These are phyloP conservation scores for Petromus typicus DNA, from an alignment of 2,113 vertebrate species.

Conservation along the genomic window DNA sequence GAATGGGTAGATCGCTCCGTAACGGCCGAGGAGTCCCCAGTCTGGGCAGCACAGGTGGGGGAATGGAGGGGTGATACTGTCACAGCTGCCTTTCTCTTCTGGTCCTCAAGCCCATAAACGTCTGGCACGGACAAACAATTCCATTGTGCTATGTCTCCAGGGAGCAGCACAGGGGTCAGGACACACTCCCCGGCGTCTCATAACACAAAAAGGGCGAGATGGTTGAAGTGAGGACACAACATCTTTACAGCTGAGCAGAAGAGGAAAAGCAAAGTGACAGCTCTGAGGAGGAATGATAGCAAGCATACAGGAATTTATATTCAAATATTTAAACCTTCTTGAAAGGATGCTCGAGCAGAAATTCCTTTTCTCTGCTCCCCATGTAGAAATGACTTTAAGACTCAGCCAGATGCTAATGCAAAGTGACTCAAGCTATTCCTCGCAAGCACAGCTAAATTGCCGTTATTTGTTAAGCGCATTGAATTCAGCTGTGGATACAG, in stretches of 20 bases:
- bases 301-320: conserved; percentile 90
- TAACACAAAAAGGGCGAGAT: not conserved
- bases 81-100: conserved; percentile 59
- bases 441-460: conserved; percentile 95
- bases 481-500: conserved; percentile 93
- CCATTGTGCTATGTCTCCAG: conserved; percentile 68
- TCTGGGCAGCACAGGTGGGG: conserved; percentile 76
- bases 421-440: conserved; percentile 96
- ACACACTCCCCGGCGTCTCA: conserved; percentile 4
- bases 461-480: conserved; percentile 98
- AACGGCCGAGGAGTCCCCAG: too few relatives aligned
- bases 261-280: conserved; percentile 82
- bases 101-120: conserved; percentile 37
- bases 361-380: conserved; percentile 89
- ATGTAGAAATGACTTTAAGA: conserved; percentile 90
- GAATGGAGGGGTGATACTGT: conserved; percentile 63
- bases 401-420: conserved; percentile 94
- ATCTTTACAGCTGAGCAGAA: conserved; percentile 75
- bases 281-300: conserved; percentile 86
- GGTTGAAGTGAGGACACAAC: not conserved
- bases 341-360: conserved; percentile 90
- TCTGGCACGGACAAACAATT: conserved; percentile 28
- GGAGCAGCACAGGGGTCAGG: conserved; percentile 70
- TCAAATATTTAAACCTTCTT: conserved; percentile 93
- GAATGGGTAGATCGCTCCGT: conserved; percentile 82